These are phyloP conservation scores for Stramonita haemastoma DNA, from an alignment of 2,888 invertebrate species.

Conservation along the genomic window DNA sequence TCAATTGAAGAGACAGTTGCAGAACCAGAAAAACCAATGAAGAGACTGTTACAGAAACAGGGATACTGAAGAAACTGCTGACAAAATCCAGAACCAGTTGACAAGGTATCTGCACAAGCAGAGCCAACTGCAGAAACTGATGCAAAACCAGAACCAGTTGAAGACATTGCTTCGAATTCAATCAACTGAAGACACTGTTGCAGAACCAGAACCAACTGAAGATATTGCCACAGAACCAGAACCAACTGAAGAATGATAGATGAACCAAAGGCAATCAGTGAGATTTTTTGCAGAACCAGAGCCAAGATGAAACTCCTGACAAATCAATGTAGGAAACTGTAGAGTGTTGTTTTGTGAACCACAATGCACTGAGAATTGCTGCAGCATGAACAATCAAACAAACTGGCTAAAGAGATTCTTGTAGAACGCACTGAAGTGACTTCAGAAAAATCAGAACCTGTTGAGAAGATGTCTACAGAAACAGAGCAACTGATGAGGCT, in stretches of 20 bases:
- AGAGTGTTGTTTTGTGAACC: background rate
- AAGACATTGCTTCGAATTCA: background rate
- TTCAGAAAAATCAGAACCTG: too few species aligned
- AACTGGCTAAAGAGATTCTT: background rate
- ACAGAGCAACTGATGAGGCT: background rate
- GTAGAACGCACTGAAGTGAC: background rate
- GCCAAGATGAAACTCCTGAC: too few species aligned
- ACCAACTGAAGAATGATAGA: background rate
- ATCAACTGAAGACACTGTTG: background rate
- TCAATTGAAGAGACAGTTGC: background rate
- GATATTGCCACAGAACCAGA: background rate
- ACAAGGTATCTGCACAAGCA: background rate
- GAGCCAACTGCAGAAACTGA: background rate
- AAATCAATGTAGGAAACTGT: background rate
- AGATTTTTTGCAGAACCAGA: background rate
- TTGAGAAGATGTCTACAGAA: too few species aligned
- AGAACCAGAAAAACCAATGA: background rate
- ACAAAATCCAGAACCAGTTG: background rate
- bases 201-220: background rate
- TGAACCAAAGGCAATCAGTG: background rate
- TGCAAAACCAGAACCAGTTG: background rate
- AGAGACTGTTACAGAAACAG: constrained; percentile 22
- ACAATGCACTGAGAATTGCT: background rate
- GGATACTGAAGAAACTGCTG: background rate
- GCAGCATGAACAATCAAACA: background rate